Conservation (phyloP, 2,888 invertebrate genomes). For the Orthosia gracilis region DNA sequence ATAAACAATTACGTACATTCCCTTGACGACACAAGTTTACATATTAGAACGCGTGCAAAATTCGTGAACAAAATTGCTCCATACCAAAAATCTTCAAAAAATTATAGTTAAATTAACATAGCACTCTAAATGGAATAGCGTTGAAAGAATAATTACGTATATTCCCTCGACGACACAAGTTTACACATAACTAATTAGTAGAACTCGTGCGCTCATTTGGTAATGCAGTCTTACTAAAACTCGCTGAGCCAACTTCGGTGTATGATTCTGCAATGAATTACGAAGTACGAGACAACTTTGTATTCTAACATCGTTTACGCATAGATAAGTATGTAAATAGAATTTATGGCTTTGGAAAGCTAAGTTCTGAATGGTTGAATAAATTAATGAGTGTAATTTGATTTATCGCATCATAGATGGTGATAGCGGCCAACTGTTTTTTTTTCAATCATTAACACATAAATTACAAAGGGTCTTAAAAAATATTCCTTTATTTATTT, state of each 20-base stretch:
- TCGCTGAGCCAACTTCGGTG: constrained; percentile 36
- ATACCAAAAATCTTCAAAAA: neutral
- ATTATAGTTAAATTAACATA: neutral
- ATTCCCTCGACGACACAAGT: constrained; percentile 51
- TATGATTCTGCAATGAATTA: constrained; percentile 35
- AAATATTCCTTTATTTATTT: too few relatives aligned
- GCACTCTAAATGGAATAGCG: neutral
- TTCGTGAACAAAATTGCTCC: too few relatives aligned
- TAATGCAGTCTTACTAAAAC: constrained; percentile 50
- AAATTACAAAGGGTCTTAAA: too few relatives aligned
- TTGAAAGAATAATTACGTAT: constrained; percentile 33
- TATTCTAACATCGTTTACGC: neutral
- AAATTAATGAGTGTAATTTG: too few relatives aligned
- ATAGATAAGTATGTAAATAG: constrained; percentile 8
- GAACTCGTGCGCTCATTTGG: constrained; percentile 52
- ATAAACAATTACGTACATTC: constrained; percentile 23
- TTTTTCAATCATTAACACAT: too few relatives aligned
- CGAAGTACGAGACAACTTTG: constrained; percentile 17
- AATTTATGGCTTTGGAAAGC: constrained; percentile 1
- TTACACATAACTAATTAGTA: constrained; percentile 54
- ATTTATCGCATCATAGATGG: too few relatives aligned
- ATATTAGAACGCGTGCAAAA: constrained; percentile 40
- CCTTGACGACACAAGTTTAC: constrained; percentile 53
- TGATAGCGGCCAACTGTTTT: too few relatives aligned
- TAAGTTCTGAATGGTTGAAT: neutral